Percentiles rank a stretch among this genome's conserved stretches.
These are phyloP conservation scores for Phainopepla nitens DNA, from an alignment of 2,113 vertebrate species.

Conservation along the genomic window DNA sequence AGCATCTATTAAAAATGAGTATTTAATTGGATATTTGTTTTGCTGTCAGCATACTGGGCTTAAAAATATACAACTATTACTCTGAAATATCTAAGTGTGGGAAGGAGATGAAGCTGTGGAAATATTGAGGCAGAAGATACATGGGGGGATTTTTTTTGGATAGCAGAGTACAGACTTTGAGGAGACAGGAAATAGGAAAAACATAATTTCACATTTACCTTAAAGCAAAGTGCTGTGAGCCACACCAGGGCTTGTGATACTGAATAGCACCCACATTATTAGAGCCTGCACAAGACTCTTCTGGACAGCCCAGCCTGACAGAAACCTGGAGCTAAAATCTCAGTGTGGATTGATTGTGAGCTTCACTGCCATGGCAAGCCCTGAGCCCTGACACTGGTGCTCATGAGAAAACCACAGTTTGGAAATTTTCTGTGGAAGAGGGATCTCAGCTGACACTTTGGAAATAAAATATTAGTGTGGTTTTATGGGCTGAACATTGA, in stretches of 20 bases:
- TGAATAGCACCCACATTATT: background rate
- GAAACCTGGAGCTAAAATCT: background rate
- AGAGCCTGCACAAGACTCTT: background rate
- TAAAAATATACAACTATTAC: background rate
- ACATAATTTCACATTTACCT: background rate
- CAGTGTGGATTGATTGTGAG: background rate
- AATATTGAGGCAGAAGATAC: background rate
- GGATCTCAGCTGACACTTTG: background rate
- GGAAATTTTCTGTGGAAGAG: background rate
- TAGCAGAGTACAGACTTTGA: background rate
- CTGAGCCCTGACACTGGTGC: background rate
- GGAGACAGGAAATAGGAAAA: background rate
- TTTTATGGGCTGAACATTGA: background rate
- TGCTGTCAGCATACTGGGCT: background rate
- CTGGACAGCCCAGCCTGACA: background rate
- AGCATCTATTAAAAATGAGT: background rate
- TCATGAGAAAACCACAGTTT: background rate
- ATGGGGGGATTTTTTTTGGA: fast-evolving
- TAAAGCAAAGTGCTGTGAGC: background rate
- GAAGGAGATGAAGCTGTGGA: background rate
- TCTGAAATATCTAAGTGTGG: background rate
- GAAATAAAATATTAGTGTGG: background rate
- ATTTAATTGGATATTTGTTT: conserved; percentile 21
- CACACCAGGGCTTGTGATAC: background rate
- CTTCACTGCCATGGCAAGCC: background rate